phyloP scores from a whole-genome alignment of 2,888 invertebrate genomes.

The Drosophila mettleri region DNA sequence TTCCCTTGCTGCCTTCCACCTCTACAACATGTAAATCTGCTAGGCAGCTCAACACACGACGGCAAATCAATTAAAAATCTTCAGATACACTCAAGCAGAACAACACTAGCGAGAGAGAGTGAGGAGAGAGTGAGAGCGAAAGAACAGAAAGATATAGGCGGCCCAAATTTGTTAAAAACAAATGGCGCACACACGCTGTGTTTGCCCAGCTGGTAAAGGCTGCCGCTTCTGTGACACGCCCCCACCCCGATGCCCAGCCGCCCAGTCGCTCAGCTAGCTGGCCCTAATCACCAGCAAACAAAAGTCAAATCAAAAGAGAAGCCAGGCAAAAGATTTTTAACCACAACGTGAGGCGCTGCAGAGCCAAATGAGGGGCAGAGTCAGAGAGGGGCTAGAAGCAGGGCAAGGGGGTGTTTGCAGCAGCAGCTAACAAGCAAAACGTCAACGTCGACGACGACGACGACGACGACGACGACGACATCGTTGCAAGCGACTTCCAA shows the following conservation, averaged over 20 bases:
- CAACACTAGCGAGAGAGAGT: conserved; percentile 1
- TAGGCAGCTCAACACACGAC: conserved; percentile 12
- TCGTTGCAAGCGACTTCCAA: conserved; percentile 78
- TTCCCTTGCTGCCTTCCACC: background rate
- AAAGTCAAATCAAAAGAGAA: conserved; percentile 77
- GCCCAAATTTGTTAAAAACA: conserved; percentile 55
- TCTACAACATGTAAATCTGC: conserved; percentile 21
- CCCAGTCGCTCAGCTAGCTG: conserved; percentile 16
- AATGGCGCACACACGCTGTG: conserved; percentile 52
- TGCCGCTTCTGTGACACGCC: conserved; percentile 2
- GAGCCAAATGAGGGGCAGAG: conserved; percentile 6
- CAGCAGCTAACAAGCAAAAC: conserved; percentile 69
- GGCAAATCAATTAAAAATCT: conserved; percentile 59
- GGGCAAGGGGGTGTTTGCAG: background rate
- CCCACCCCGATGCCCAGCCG: background rate
- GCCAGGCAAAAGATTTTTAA: conserved; percentile 62
- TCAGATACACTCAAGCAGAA: conserved; percentile 17
- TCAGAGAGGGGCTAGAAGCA: background rate
- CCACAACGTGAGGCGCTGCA: conserved; percentile 39
- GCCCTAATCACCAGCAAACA: conserved; percentile 75
- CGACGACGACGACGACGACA: conserved; percentile 30
- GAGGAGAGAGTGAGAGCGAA: background rate
- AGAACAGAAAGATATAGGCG: conserved; percentile 19
- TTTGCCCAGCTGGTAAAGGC: conserved; percentile 24
- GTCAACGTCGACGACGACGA: conserved; percentile 49